phyloP scores from a whole-genome alignment of 2,113 vertebrate genomes.

The Calyptomena viridis region DNA sequence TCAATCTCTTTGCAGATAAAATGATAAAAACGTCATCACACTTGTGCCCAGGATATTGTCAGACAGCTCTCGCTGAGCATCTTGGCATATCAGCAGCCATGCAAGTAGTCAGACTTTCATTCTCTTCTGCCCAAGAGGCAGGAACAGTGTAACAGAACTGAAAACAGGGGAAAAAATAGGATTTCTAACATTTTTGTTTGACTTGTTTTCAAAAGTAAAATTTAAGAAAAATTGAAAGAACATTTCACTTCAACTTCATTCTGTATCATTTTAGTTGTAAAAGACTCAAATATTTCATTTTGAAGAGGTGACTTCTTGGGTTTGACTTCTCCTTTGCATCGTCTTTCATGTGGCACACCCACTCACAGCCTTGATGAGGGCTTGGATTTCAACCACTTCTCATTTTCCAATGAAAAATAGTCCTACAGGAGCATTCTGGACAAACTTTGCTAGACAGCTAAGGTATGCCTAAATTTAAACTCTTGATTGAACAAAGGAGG shows the following conservation, averaged over 20 bases:
- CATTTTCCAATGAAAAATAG: not conserved
- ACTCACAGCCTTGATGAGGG: not conserved
- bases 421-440: not conserved
- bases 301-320: not conserved
- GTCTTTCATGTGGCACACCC: not conserved
- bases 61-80: not conserved
- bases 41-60: not conserved
- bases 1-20: not conserved
- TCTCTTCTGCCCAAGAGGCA: not conserved
- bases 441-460: not conserved
- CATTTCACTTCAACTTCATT: not conserved
- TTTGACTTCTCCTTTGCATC: not conserved
- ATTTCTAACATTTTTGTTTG: not conserved
- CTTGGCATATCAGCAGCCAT: not conserved
- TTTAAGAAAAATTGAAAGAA: not conserved
- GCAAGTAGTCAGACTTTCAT: not conserved
- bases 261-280: not conserved
- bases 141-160: not conserved
- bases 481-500: not conserved
- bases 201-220: not conserved
- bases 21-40: not conserved
- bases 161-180: not conserved
- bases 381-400: not conserved
- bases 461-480: not conserved
- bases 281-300: not conserved